Percentiles rank a stretch among this genome's conserved stretches.
Conservation (phyloP, 2,888 invertebrate genomes). For the Luffia ferchaultella region DNA sequence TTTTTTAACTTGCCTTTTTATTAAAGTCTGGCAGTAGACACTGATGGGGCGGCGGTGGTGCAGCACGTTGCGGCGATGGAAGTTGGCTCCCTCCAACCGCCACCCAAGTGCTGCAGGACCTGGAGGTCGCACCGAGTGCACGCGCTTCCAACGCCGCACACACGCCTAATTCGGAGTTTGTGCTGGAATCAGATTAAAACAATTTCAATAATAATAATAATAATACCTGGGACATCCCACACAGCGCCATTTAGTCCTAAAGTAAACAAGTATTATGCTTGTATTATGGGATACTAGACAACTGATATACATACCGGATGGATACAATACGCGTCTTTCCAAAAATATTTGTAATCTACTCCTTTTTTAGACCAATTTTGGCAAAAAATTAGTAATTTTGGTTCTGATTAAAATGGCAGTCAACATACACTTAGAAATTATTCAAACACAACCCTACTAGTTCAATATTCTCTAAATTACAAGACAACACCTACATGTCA, state of each 20-base stretch:
- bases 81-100: slow-evolving; percentile 86
- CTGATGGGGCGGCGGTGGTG: slow-evolving; percentile 47
- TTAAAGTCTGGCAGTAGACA: slow-evolving; percentile 79
- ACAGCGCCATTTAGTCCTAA: too few relatives aligned
- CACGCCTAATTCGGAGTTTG: slow-evolving; percentile 51
- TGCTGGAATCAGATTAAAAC: slow-evolving; percentile 34
- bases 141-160: slow-evolving; percentile 49
- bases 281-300: too few relatives aligned
- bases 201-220: too few relatives aligned
- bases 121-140: slow-evolving; percentile 41
- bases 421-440: too few relatives aligned
- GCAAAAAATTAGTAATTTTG: too few relatives aligned
- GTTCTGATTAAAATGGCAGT: too few relatives aligned
- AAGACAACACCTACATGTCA: too few relatives aligned
- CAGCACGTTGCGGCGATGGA: slow-evolving; percentile 74
- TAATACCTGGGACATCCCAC: too few relatives aligned
- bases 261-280: too few relatives aligned
- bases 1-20: slow-evolving; percentile 76
- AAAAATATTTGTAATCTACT: neutral
- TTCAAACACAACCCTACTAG: too few relatives aligned
- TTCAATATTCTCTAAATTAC: too few relatives aligned
- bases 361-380: neutral
- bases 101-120: slow-evolving; percentile 89
- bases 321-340: neutral
- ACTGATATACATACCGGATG: too few relatives aligned